Evolutionary conservation across 37 sponge, comb jelly and placozoan species (phyloP), one percentile per base, ranked within the genome.

Genomic region (Ephydatia muelleri): DNA sequence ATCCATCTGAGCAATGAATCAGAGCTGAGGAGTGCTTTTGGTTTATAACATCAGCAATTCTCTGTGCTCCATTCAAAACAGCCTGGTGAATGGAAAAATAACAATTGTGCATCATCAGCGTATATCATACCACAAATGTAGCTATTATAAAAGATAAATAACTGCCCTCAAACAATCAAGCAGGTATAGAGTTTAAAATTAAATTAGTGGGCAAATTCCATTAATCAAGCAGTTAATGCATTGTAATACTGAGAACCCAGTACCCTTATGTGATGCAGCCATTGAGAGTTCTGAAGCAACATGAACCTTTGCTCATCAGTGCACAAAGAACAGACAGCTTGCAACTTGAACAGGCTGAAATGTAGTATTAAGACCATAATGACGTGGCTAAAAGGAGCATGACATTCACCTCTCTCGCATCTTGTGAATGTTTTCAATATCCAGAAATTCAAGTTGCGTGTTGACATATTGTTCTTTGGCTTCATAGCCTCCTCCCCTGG

Each of bases 381-480:
- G 19, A 33, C 57, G 40, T 9, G 4, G 79, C 32, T 16, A 31
- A 78, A n/a, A 35, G 37, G 8, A 38, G 48, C 38, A 73, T 38
- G 30, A 6, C 19, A 34, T 67, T 73, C 38, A 93, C 88, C 98
- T 94, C 30, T 94, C 96, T 87, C 98, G 86, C 93, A 98, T 93
- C 30, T 93, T 94, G 82, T 98, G 98, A 49, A 98, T 96, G 84
- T 98, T 98, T n/a, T 86, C 96, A 69, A 98, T 98, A 49, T 98
- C 97, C 72, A 96, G 85, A 68, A 98, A 98, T 72, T 70, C 31
- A 48, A 96, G 88, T 37, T 98, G 93, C 0, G 77, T 94, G 69
- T 95, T 93, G 12, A 70, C 39, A 76, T 98, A 98, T 31, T 70
- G 23, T 9, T 94, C 89, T 0, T 91, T 91, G 57, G 48, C 65